Evolutionary conservation across 2,113 vertebrate species (phyloP).

Genomic region (Nothocercus julius): DNA sequence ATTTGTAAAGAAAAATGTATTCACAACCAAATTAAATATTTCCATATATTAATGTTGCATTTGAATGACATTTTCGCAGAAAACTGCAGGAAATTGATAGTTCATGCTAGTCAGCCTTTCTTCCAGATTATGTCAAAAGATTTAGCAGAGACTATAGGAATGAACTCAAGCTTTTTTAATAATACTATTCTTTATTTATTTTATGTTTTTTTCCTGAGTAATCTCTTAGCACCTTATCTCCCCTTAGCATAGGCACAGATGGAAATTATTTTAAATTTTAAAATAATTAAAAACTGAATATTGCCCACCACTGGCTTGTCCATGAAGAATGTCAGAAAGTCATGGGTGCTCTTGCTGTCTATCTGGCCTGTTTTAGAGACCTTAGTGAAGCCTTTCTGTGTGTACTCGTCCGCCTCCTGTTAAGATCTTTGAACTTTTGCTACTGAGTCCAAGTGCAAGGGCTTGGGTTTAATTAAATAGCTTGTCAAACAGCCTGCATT

Average conservation of each 20-base stretch:
- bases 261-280: not conserved
- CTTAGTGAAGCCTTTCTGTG: not conserved
- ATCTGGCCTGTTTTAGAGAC: not conserved
- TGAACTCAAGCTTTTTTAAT: not conserved
- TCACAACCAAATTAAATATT: not conserved
- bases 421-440: not conserved
- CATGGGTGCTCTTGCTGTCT: not conserved
- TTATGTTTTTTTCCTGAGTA: not conserved
- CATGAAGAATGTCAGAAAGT: not conserved
- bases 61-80: not conserved
- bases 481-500: not conserved
- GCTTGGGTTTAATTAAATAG: not conserved
- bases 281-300: slow-evolving; percentile 10
- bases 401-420: not conserved
- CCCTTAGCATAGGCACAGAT: not conserved
- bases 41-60: not conserved
- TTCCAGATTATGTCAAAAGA: not conserved
- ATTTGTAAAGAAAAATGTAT: not conserved
- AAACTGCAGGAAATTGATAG: not conserved
- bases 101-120: not conserved
- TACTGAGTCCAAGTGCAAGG: not conserved
- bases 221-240: not conserved
- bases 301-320: not conserved
- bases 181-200: not conserved
- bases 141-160: not conserved